Evolutionary conservation across 2,113 vertebrate genomes (phyloP).

Genomic region (Corythornis vintsioides): DNA sequence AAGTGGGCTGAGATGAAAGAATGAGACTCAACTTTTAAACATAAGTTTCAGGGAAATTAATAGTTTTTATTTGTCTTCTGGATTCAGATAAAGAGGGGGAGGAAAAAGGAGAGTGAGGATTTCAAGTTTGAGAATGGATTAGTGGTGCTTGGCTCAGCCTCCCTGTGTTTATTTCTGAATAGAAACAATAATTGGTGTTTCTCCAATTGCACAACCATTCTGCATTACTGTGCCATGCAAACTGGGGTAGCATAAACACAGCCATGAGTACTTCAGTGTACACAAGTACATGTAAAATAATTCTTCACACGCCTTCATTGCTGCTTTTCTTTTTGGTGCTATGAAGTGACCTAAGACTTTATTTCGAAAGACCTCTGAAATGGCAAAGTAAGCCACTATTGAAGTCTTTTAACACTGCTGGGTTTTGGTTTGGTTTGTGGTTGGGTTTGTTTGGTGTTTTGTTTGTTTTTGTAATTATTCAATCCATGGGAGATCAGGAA

Average conservation of each 20-base stretch:
- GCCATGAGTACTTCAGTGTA: background rate
- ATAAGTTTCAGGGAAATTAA: background rate
- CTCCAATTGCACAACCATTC: background rate
- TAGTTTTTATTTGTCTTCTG: background rate
- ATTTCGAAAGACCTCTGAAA: background rate
- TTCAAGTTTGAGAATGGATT: background rate
- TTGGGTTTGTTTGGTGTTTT: background rate
- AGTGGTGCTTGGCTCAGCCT: background rate
- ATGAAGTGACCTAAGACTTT: background rate
- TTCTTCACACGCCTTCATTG: background rate
- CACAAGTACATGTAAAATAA: background rate
- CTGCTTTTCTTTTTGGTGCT: background rate
- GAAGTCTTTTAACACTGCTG: background rate
- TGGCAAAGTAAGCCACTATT: background rate
- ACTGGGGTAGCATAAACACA: background rate
- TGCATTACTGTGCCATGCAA: too few relatives aligned
- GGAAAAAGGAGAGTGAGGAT: background rate
- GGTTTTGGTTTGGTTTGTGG: background rate
- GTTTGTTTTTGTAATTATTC: background rate
- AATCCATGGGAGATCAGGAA: background rate
- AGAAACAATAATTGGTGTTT: background rate
- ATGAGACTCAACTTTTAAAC: conserved; percentile 41
- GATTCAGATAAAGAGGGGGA: background rate
- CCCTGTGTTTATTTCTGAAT: background rate
- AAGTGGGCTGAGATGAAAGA: background rate